These are phyloP conservation scores for Abrostola triplasia DNA, from an alignment of 2,888 invertebrate species.

Conservation along the genomic window DNA sequence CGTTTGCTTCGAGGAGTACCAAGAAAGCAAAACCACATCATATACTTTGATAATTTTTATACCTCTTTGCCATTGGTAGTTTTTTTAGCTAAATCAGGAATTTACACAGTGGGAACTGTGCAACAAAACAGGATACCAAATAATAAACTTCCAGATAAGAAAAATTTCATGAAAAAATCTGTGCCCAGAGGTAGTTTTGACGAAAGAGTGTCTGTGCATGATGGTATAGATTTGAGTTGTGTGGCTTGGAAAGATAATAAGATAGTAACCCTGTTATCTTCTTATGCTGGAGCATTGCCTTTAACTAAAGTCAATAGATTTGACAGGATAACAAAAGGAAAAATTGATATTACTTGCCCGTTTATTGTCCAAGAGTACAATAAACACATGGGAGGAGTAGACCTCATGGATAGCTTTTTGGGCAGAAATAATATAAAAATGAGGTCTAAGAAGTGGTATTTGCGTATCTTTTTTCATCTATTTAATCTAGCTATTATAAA, in stretches of 20 bases:
- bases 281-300: conserved; percentile 24
- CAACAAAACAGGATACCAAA: conserved; percentile 64
- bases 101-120: conserved; percentile 61
- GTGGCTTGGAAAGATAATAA: conserved; percentile 28
- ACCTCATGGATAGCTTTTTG: too few species aligned
- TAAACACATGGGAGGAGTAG: conserved; percentile 19
- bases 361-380: conserved; percentile 23
- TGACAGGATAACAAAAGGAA: conserved; percentile 8
- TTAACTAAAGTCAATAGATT: conserved; percentile 12
- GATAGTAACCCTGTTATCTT: conserved; percentile 22
- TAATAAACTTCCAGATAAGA: conserved; percentile 62
- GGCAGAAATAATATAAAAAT: conserved; percentile 35
- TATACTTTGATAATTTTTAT: conserved; percentile 64
- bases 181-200: conserved; percentile 66
- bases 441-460: conserved; percentile 34
- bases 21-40: conserved; percentile 45
- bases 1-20: conserved; percentile 41
- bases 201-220: conserved; percentile 62
- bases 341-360: conserved; percentile 18
- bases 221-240: conserved; percentile 25
- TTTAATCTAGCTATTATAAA: conserved; percentile 32
- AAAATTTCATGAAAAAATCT: conserved; percentile 64
- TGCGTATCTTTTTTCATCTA: conserved; percentile 35
- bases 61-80: conserved; percentile 59
- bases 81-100: conserved; percentile 60